phyloP scores from a whole-genome alignment of 2,888 invertebrate species.

The Tuta absoluta region DNA sequence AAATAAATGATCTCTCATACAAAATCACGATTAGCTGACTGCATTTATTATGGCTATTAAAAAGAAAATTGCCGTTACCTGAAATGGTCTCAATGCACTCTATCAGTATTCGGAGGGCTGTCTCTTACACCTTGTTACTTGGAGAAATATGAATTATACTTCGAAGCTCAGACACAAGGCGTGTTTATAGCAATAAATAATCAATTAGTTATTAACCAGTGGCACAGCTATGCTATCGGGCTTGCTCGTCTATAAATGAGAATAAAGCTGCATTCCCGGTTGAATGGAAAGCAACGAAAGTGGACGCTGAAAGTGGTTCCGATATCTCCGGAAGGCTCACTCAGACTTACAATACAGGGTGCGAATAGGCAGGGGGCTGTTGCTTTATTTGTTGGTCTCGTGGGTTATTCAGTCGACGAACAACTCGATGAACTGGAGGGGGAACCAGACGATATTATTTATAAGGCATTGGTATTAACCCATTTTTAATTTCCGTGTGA shows the following conservation, averaged over 20 bases:
- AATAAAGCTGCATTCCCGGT: conserved; percentile 49
- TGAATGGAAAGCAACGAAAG: conserved; percentile 59
- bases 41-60: no score
- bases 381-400: background rate
- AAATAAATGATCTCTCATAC: no score
- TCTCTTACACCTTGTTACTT: no score
- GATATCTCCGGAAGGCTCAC: conserved; percentile 33
- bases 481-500: no score
- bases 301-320: conserved; percentile 45
- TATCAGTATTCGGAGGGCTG: no score
- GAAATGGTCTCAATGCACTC: no score
- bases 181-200: conserved; percentile 25
- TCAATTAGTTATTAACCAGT: conserved; percentile 19
- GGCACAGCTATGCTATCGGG: conserved; percentile 18
- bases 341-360: background rate
- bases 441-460: no score
- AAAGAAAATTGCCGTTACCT: no score
- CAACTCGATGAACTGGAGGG: no score
- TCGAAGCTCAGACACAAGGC: conserved; percentile 13
- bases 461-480: no score
- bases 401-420: no score
- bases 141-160: conserved; percentile 21
- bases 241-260: conserved; percentile 39
- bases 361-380: background rate
- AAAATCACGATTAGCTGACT: no score